phyloP scores from a whole-genome alignment of 2,113 vertebrate species.

The Damaliscus lunatus region DNA sequence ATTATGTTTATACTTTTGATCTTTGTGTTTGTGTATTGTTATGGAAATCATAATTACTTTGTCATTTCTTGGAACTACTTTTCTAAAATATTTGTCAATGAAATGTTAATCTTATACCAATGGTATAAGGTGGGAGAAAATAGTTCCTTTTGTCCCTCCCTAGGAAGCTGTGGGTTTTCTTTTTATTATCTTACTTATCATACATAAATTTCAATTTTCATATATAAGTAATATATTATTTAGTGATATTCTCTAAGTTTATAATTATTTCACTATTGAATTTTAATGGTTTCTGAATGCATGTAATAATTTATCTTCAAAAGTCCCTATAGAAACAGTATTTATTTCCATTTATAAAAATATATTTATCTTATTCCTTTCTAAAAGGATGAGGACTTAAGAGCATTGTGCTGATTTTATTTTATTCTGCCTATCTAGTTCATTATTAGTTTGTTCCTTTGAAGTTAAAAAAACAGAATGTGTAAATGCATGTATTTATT shows the following conservation, averaged over 20 bases:
- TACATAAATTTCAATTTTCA: not conserved
- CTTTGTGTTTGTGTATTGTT: not conserved
- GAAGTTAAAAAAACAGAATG: not conserved
- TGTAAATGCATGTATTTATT: not conserved
- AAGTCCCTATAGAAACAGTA: not conserved
- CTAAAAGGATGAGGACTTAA: not conserved
- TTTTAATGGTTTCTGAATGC: not conserved
- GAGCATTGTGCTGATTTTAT: not conserved
- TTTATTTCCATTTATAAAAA: not conserved
- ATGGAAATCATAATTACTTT: not conserved
- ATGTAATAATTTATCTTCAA: not conserved
- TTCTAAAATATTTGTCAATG: conserved; percentile 12
- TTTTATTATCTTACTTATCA: conserved; percentile 30
- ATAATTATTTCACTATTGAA: conserved; percentile 13
- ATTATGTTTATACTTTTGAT: not conserved
- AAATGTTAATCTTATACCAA: not conserved
- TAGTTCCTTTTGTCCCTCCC: not conserved
- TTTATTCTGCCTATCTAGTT: not conserved
- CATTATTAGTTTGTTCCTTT: not conserved
- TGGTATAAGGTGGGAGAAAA: not conserved
- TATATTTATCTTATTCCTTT: not conserved
- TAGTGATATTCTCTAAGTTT: not conserved
- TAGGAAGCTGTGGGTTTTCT: not conserved
- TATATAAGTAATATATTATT: not conserved
- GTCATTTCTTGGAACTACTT: not conserved